Base-by-base conservation (phyloP, 1,140 invertebrate species). In the Asbolus verrucosus region DNA sequence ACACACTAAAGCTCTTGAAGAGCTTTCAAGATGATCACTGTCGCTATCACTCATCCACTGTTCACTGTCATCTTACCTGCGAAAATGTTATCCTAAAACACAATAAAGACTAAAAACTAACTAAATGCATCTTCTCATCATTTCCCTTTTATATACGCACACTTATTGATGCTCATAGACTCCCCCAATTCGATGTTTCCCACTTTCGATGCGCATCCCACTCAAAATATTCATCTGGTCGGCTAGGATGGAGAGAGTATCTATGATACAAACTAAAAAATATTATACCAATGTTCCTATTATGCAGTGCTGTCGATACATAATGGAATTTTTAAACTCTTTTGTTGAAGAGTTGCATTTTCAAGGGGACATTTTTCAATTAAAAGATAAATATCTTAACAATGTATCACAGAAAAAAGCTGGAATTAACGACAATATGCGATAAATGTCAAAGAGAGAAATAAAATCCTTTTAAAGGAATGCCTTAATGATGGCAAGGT, bases 101-200 rank as follows among this genome's bases (percentile, higher is more conserved):
- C 65, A 67, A 67, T n/a, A 27, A 36, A 31, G 65, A 67, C 65
- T 67, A 67, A 50, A 63, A 67, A 67, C 65, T 67, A 67, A 67
- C 65, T 67, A 67, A 67, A 54, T 50, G 21, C 65, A 67, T 67
- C 65, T 50, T 67, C 65, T 67, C 65, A 66, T 67, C 65, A 67
- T 67, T 50, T 67, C 19, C 65, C 65, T 67, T 67, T 67, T 67
- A 67, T 67, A 67, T 67, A 50, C 41, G 30, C 31, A 67, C 41
- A 33, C 41, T 31, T 46, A 11, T 24, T 46, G 36, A 54, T 50
- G 41, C 65, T 46, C 38, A 24, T 43, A 46, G 15, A 46, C 38
- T 43, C 63, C 36, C 61, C 61, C 61, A 63, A 39, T 24, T 24
- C 19, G 19, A 24, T 24, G 27, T 9, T 27, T 54, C 46, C 46